Base-by-base conservation (phyloP, 2,113 vertebrate genomes). In the Vicugna pacos region DNA sequence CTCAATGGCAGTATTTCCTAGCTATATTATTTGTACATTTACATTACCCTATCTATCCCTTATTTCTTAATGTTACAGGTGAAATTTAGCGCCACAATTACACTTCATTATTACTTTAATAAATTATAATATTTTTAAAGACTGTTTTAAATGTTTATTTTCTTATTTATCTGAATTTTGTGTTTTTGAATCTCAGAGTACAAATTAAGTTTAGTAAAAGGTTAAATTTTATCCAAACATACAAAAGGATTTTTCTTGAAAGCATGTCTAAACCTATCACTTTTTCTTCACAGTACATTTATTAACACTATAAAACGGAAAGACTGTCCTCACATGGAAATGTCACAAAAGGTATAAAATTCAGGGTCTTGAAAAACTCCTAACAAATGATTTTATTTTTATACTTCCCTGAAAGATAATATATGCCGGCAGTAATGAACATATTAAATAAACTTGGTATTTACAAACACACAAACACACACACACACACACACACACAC, bases 321-420 rank as follows among this genome's bases (percentile, higher is more conserved):
- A 56, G 52, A 82, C 35, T 88, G 8, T 42, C 83, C 84, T 96
- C 79, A 89, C 90, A 69, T 9, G 60, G 46, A 96, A 97, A 97
- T 70, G 3, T 79, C 91, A 69, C 16, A 67, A 95, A 94, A 91
- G 1, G 0, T 88, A 83, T 93, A 95, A 95, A 98, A 46, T 1
- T 73, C 62, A 80, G 52, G 54, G 35, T 65, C 42, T 92, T 95
- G 26, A 13, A 72, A 94, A 69, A 69, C 35, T 38, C 28, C 35
- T 85, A 89, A 15, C 2, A 92, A 76, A 91, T 6, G 3, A 38
- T 22, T 35, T 60, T 84, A 73, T 93, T 58, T 95, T 96, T 92
- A 86, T 3, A 88, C 5, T 95, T 8, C 52, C 5, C 62, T 88
- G 28, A 80, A 65, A 72, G 77, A 42, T 19, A 76, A 73, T 64